Conservation (phyloP, 2,113 vertebrate species). For the Cricetomys ansorgei region DNA sequence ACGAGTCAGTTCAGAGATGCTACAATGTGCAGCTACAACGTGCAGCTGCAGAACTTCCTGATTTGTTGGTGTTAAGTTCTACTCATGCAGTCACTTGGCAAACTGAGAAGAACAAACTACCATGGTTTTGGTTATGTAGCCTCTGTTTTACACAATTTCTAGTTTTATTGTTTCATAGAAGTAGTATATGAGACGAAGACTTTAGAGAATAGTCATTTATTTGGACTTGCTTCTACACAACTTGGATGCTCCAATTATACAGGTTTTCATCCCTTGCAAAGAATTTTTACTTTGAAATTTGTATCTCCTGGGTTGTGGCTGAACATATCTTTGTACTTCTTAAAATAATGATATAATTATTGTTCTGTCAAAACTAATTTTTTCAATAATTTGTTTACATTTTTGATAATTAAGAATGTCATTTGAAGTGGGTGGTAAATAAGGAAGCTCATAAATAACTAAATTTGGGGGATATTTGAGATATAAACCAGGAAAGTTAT, state of each 20-base stretch:
- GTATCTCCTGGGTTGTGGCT: not conserved
- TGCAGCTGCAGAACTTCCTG: not conserved
- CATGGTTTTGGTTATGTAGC: not conserved
- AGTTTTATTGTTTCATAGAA: not conserved
- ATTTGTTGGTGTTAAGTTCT: not conserved
- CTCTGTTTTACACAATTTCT: constrained; percentile 14
- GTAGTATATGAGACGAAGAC: not conserved
- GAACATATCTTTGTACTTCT: constrained; percentile 8
- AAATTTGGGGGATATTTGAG: not conserved
- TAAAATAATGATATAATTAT: constrained; percentile 16
- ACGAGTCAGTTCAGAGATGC: not conserved
- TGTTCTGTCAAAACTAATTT: not conserved
- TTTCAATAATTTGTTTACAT: not conserved
- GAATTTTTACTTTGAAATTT: constrained; percentile 48
- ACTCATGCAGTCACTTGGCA: not conserved
- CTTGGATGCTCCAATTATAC: not conserved
- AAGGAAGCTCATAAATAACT: not conserved
- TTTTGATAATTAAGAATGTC: constrained; percentile 50
- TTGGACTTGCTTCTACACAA: constrained; percentile 23
- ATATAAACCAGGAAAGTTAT: not conserved
- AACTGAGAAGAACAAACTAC: not conserved
- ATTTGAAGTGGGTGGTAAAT: not conserved
- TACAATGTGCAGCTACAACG: not conserved
- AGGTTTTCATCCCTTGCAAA: not conserved
- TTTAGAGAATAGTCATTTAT: not conserved